Conservation (phyloP, 2,797 vertebrate species). For the Chaunax sp. region DNA sequence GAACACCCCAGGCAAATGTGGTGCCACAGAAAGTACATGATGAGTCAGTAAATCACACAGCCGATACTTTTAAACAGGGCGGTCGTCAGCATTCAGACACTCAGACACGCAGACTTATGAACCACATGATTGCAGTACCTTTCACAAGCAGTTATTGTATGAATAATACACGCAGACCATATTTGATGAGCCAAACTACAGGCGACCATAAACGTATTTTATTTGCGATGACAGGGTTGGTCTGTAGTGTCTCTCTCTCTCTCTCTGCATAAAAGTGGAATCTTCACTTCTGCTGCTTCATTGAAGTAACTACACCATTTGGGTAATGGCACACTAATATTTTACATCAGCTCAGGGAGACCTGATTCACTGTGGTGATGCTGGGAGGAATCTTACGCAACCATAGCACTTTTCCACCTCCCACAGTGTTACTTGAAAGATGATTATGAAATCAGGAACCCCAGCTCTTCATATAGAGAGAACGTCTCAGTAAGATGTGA, state of each 20-base stretch:
- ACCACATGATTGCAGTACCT: constrained; percentile 61
- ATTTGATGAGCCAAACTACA: constrained; percentile 73
- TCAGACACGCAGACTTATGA: constrained; percentile 59
- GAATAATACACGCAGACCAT: constrained; percentile 71
- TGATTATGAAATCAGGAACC: constrained; percentile 74
- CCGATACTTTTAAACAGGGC: constrained; percentile 57
- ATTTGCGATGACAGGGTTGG: constrained; percentile 55
- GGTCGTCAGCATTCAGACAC: constrained; percentile 62
- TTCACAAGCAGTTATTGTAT: constrained; percentile 74
- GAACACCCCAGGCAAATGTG: constrained; percentile 56
- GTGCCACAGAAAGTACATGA: constrained; percentile 41
- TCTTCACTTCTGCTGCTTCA: constrained; percentile 57
- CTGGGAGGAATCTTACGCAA: constrained; percentile 73
- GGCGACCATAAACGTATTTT: constrained; percentile 72
- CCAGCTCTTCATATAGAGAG: constrained; percentile 23
- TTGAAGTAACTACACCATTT: constrained; percentile 73
- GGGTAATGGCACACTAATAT: constrained; percentile 82
- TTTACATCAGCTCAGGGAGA: constrained; percentile 72
- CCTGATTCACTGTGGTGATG: constrained; percentile 76
- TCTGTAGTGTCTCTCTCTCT: constrained; percentile 53
- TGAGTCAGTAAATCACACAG: constrained; percentile 68
- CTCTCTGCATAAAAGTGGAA: constrained; percentile 70
- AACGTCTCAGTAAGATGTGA: constrained; percentile 27
- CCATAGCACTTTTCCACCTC: constrained; percentile 78
- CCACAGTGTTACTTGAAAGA: constrained; percentile 66